Percentiles rank a stretch among this genome's conserved stretches.
Conservation (phyloP, 2,888 invertebrate genomes). For the Tupiocoris notatus region DNA sequence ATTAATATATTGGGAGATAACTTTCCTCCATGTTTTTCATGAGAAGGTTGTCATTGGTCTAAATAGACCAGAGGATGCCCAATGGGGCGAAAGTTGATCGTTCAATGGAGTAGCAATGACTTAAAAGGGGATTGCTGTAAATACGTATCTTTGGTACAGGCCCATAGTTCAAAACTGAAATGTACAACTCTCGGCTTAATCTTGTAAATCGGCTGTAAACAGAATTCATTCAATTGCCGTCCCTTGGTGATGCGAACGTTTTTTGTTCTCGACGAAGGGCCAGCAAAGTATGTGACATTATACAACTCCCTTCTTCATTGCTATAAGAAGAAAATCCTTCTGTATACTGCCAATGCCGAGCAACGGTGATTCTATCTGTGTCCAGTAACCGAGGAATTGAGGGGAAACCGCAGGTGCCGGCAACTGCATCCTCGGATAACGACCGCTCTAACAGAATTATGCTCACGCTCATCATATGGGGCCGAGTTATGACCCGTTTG, state of each 20-base stretch:
- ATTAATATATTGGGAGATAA: too few species aligned
- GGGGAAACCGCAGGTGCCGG: conserved; percentile 36
- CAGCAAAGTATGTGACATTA: not conserved
- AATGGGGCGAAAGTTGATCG: too few species aligned
- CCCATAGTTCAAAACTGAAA: too few species aligned
- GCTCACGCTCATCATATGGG: conserved; percentile 35
- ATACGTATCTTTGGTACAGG: too few species aligned
- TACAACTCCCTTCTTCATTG: not conserved
- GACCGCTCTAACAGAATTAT: conserved; percentile 41
- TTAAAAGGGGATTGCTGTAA: too few species aligned
- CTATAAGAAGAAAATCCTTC: not conserved
- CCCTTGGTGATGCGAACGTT: not conserved
- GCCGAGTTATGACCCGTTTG: conserved; percentile 28
- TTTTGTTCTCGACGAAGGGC: not conserved
- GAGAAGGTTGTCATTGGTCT: too few species aligned
- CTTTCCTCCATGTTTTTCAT: too few species aligned
- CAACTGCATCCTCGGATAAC: conserved; percentile 42
- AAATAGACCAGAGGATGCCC: too few species aligned
- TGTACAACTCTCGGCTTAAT: too few species aligned
- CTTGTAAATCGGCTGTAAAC: too few species aligned
- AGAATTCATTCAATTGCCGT: not conserved
- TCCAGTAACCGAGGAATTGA: too few species aligned
- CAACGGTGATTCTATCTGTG: not conserved
- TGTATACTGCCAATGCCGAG: not conserved
- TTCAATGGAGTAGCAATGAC: too few species aligned